Conservation (phyloP, 2,113 vertebrate species). For the Macaca nemestrina region DNA sequence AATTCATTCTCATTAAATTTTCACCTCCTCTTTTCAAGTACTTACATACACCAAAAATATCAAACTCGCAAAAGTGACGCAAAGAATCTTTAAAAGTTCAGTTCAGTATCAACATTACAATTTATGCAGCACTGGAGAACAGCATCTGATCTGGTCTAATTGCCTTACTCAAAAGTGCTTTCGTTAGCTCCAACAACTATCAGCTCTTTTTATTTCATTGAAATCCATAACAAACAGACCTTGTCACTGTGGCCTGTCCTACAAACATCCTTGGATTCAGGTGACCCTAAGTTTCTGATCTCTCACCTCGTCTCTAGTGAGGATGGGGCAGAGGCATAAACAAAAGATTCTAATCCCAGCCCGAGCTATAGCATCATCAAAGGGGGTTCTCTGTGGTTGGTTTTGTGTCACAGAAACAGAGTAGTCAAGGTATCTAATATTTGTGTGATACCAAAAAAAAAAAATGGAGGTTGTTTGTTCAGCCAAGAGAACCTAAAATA, state of each 20-base stretch:
- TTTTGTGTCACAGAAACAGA: background rate
- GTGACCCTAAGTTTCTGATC: background rate
- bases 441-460: background rate
- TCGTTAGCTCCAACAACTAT: conserved; percentile 39
- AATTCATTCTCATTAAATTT: conserved; percentile 37
- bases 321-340: background rate
- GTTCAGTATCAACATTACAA: conserved; percentile 20
- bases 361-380: background rate
- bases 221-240: background rate
- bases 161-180: background rate
- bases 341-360: background rate
- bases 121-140: background rate
- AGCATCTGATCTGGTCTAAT: conserved; percentile 14
- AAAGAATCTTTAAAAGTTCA: conserved; percentile 16
- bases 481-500: background rate
- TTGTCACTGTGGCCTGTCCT: background rate
- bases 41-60: background rate
- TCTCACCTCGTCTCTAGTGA: background rate
- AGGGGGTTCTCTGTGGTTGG: background rate
- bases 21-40: conserved; percentile 41
- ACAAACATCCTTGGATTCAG: background rate
- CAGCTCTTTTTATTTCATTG: background rate
- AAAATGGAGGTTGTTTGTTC: background rate
- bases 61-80: conserved; percentile 17
- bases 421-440: background rate